Conservation (phyloP, 2,113 vertebrate genomes). For the Gopherus flavomarginatus region DNA sequence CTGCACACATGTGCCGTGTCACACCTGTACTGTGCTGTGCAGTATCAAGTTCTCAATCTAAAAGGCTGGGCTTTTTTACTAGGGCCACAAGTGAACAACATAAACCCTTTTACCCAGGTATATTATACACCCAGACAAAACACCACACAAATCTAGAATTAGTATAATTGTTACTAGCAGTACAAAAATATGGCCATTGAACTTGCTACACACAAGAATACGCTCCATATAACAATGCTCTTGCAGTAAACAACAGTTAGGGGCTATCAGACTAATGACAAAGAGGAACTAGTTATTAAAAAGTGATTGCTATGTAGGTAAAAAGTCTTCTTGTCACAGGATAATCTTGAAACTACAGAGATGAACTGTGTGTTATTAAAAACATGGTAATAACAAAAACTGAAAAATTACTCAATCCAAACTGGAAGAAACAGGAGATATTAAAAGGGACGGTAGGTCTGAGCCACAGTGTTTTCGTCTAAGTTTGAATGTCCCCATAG, state of each 20-base stretch:
- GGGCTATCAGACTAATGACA: conserved; percentile 26
- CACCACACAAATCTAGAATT: background rate
- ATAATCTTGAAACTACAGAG: background rate
- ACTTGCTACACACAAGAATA: conserved; percentile 18
- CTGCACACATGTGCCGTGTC: background rate
- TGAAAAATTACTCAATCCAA: background rate
- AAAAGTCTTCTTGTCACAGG: background rate
- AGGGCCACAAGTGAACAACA: background rate
- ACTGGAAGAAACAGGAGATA: background rate
- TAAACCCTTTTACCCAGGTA: background rate
- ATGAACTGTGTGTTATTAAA: background rate
- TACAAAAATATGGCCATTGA: conserved; percentile 51
- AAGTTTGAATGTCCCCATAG: background rate
- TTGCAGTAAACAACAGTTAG: conserved; percentile 11
- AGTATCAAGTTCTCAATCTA: background rate
- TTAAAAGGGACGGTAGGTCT: background rate
- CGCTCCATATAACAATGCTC: conserved; percentile 24
- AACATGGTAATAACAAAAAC: background rate
- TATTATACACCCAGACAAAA: conserved; percentile 4
- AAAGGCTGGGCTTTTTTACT: background rate
- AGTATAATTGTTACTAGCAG: conserved; percentile 17
- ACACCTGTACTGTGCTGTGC: background rate
- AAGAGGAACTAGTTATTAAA: background rate
- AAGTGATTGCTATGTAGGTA: background rate
- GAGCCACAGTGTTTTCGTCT: background rate